A percentile compares a stretch with the other conserved stretches of the same genome.
These are phyloP conservation scores for Diplodus puntazzo DNA, from an alignment of 2,797 vertebrate genomes.

Conservation along the genomic window DNA sequence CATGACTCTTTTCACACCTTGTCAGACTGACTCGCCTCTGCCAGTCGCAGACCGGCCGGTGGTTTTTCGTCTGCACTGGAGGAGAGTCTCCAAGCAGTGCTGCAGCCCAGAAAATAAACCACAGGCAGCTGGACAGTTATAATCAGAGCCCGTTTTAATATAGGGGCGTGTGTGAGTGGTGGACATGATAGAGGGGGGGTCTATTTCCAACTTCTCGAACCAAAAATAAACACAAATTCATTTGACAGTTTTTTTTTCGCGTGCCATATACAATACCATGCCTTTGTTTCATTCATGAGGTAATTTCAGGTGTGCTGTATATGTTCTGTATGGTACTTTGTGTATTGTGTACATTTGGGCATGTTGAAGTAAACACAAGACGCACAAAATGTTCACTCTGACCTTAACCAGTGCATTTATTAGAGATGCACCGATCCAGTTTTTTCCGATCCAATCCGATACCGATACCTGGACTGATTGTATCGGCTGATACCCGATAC, in stretches of 20 bases:
- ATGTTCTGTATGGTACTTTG: not conserved
- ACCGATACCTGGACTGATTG: too few relatives aligned
- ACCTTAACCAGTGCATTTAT: not conserved
- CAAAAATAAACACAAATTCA: constrained; percentile 13
- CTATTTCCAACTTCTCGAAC: not conserved
- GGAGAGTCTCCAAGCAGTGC: constrained; percentile 49
- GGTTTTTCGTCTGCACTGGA: constrained; percentile 56
- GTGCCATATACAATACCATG: not conserved
- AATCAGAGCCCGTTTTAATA: constrained; percentile 24
- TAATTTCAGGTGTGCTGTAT: not conserved
- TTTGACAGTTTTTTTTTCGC: not conserved
- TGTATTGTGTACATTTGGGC: not conserved
- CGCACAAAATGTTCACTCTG: not conserved
- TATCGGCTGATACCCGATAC: too few relatives aligned
- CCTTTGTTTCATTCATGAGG: not conserved
- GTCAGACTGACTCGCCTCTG: constrained; percentile 77
- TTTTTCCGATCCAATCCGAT: too few relatives aligned
- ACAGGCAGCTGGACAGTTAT: constrained; percentile 24
- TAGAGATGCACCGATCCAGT: too few relatives aligned
- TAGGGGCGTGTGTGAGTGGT: not conserved
- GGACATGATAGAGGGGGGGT: not conserved
- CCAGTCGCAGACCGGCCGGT: constrained; percentile 63
- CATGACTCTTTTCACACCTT: constrained; percentile 85
- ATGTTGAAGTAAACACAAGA: not conserved
- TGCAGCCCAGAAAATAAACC: constrained; percentile 38